Evolutionary conservation across 2,113 vertebrate species (phyloP), one percentile per base, ranked within the genome.

Genomic region (Tautogolabrus adspersus): DNA sequence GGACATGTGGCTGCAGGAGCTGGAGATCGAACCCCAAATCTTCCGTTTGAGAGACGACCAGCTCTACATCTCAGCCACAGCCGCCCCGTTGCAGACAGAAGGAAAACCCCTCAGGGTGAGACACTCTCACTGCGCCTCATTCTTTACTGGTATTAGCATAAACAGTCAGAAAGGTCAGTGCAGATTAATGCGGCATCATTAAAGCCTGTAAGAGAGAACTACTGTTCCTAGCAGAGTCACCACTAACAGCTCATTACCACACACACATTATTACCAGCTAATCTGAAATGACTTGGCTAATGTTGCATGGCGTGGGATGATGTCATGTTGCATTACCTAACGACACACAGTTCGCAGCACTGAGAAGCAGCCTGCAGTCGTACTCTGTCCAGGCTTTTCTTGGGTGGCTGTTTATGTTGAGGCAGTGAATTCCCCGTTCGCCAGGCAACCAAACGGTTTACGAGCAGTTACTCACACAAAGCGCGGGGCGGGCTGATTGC

Each of bases 381-480:
- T 7, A 46, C 75, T 56, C 51, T 40, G 42, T 79, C 83, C 83
- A 52, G 68, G 51, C 72, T 68, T 11, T 77, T 69, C 79, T 85
- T 84, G 83, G 90, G 82, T 83, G 85, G 87, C 90, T 91, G 91
- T 89, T 90, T 90, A 82, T 91, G 92, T 92, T 88, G 85, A 84
- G 89, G 88, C 75, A 34, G 68, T 79, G 86, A 79, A 74, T 84
- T 84, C 86, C 76, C 76, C 46, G 54, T 81, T 93, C 72, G n/a
- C 94, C 86, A 77, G 90, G 94, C 93, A 94, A 94, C 93, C 84
- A 3, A 70, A 60, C 68, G 44, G 52, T 91, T 92, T 93, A 91
- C 73, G 83, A 91, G 90, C 82, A 84, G 89, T 89, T 83, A 81
- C 83, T 85, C 90, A 72, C 87, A 92, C 23, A 93, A 91, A 84